Percentiles rank a stretch among this genome's conserved stretches.
Conservation (phyloP, 2,888 invertebrate species). For the Trimorus sp. region DNA sequence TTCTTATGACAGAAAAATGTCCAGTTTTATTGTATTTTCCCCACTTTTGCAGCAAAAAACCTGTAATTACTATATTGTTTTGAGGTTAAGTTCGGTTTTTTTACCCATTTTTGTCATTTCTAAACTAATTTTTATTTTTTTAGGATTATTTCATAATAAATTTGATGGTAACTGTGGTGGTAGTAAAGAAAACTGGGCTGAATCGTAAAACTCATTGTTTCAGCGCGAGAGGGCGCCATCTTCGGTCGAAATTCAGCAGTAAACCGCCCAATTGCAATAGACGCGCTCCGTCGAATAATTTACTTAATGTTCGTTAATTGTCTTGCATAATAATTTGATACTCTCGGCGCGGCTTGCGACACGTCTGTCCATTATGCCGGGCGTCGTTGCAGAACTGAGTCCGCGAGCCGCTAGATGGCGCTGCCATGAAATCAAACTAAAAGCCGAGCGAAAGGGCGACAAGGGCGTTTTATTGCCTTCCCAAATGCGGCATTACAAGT, state of each 20-base stretch:
- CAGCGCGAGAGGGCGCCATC: conserved; percentile 38
- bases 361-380: conserved; percentile 25
- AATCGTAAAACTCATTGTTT: conserved; percentile 26
- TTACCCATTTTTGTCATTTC: too few relatives aligned
- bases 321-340: conserved; percentile 49
- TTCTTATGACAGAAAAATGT: too few relatives aligned
- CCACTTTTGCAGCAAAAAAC: too few relatives aligned
- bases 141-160: too few relatives aligned
- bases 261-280: conserved; percentile 51
- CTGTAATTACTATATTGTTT: too few relatives aligned
- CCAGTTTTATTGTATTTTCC: too few relatives aligned
- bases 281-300: conserved; percentile 47
- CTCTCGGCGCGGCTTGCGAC: conserved; percentile 38
- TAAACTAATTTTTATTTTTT: too few relatives aligned
- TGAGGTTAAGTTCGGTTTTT: too few relatives aligned
- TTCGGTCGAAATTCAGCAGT: conserved; percentile 31
- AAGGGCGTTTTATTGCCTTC: conserved; percentile 28
- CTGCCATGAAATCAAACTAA: conserved; percentile 34
- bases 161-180: too few relatives aligned
- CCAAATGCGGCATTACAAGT: conserved; percentile 34
- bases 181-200: conserved; percentile 7
- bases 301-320: conserved; percentile 51
- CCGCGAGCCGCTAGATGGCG: conserved; percentile 14
- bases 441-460: background rate
- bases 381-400: conserved; percentile 15